Evolutionary conservation across 2,888 invertebrate species (phyloP).

Genomic region (Lasioglossum vierecki): DNA sequence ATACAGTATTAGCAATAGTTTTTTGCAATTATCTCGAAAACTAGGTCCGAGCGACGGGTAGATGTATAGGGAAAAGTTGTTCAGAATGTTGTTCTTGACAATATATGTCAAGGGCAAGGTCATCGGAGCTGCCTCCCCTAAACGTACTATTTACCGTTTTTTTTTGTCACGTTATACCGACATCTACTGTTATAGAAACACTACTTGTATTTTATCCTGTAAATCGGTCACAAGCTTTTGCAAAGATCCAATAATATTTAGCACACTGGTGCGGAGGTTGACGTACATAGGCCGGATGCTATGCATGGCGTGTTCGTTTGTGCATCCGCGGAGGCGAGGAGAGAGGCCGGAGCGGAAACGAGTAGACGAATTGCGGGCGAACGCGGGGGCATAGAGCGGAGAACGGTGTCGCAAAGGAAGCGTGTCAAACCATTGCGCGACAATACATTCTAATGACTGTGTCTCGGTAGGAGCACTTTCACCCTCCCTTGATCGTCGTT

Average conservation of each 20-base stretch:
- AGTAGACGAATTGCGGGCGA: conserved; percentile 37
- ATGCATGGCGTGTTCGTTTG: conserved; percentile 19
- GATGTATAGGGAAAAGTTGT: too few species aligned
- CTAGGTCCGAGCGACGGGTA: too few species aligned
- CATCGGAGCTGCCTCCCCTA: too few species aligned
- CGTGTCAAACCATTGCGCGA: conserved; percentile 76
- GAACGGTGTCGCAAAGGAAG: conserved; percentile 60
- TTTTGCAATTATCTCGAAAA: too few species aligned
- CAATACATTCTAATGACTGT: conserved; percentile 82
- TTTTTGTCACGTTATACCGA: too few species aligned
- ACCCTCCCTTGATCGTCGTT: conserved; percentile 29
- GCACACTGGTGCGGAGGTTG: neutral
- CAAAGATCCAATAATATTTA: neutral
- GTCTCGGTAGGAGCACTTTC: conserved; percentile 53
- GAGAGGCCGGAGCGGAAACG: neutral
- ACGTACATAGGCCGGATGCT: neutral
- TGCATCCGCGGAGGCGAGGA: conserved; percentile 21
- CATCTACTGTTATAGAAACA: neutral
- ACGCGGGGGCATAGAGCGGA: neutral
- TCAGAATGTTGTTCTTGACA: too few species aligned
- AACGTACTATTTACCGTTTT: too few species aligned
- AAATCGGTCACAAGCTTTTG: neutral
- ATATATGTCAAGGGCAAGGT: too few species aligned
- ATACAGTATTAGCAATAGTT: too few species aligned
- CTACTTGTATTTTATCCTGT: neutral